Conservation (phyloP, 1,140 invertebrate genomes). For the Drosophila guanche region DNA sequence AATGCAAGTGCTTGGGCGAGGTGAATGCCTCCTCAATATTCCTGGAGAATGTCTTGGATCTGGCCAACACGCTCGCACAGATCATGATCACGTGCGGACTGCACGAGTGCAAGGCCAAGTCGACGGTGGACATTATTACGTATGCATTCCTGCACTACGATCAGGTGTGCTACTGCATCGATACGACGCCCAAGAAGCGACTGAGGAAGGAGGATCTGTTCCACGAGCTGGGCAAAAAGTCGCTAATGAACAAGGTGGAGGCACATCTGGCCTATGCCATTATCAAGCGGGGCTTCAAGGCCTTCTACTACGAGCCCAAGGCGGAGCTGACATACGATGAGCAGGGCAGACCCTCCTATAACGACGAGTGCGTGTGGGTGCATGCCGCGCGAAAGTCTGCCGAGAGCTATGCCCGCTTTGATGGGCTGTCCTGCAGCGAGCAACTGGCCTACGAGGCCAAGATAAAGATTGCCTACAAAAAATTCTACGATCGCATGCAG, state of each 20-base stretch:
- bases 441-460: conserved; percentile 74
- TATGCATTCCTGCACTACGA: conserved; percentile 80
- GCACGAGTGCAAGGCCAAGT: conserved; percentile 80
- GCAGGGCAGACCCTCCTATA: conserved; percentile 64
- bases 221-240: conserved; percentile 76
- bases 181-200: conserved; percentile 73
- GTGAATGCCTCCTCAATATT: conserved; percentile 79
- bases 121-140: conserved; percentile 71
- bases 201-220: conserved; percentile 77
- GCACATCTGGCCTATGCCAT: conserved; percentile 76
- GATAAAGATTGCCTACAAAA: conserved; percentile 77
- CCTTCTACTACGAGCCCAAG: conserved; percentile 78
- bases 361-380: conserved; percentile 79
- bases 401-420: conserved; percentile 73
- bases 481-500: conserved; percentile 78
- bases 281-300: conserved; percentile 77
- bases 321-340: conserved; percentile 63
- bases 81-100: conserved; percentile 79
- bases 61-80: conserved; percentile 72
- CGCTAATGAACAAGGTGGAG: conserved; percentile 79
- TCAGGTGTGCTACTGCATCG: conserved; percentile 77
- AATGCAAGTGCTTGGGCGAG: conserved; percentile 74
- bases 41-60: conserved; percentile 73
- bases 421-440: conserved; percentile 71
- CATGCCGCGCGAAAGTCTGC: conserved; percentile 74